These are phyloP conservation scores for Alligator mississippiensis DNA, from an alignment of 2,113 vertebrate species.

Conservation along the genomic window DNA sequence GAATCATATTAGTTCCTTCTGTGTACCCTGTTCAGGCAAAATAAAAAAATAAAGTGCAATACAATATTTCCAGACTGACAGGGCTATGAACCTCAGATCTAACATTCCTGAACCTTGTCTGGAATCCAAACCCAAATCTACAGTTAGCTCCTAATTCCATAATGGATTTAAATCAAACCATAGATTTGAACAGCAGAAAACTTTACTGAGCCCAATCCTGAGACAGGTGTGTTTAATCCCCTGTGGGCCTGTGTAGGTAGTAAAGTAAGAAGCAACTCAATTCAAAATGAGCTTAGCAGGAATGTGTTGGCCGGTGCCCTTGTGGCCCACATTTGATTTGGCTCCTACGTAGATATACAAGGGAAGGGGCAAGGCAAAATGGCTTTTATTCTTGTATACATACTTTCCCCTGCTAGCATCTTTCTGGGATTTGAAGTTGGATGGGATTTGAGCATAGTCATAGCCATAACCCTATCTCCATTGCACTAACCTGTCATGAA, in stretches of 20 bases:
- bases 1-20: constrained; percentile 19
- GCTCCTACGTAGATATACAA: background rate
- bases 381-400: background rate
- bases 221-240: background rate
- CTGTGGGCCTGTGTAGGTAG: background rate
- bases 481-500: background rate
- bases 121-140: background rate
- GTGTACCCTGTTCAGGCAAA: background rate
- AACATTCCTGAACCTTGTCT: background rate
- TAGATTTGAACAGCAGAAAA: background rate
- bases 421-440: background rate
- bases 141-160: background rate
- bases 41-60: constrained; percentile 43
- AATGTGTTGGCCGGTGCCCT: background rate
- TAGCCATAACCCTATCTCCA: background rate
- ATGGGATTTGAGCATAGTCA: background rate
- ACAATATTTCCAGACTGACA: background rate
- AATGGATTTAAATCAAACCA: background rate
- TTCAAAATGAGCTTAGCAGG: background rate
- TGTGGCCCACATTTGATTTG: background rate
- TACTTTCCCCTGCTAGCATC: background rate
- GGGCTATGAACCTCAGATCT: rapidly evolving
- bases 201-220: background rate
- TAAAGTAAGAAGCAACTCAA: background rate
- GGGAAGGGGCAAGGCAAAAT: background rate